Conservation (phyloP, 1,140 invertebrate species). For the Drosophila bipectinata region DNA sequence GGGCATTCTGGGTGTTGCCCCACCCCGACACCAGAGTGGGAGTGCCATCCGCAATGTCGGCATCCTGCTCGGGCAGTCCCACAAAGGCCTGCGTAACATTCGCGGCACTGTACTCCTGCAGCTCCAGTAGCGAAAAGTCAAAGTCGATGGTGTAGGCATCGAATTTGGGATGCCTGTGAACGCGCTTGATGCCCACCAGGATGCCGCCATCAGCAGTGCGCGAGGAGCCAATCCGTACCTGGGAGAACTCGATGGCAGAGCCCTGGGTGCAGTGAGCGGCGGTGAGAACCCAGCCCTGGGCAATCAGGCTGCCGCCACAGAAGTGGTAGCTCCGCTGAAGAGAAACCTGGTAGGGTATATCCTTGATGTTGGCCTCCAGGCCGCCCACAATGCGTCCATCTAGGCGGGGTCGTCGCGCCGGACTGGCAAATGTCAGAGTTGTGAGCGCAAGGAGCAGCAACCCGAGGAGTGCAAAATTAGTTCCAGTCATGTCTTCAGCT, state of each 20-base stretch:
- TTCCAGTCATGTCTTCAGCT: conserved; percentile 30
- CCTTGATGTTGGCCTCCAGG: conserved; percentile 66
- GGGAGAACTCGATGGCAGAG: conserved; percentile 17
- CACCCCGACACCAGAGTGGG: conserved; percentile 83
- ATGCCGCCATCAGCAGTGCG: conserved; percentile 57
- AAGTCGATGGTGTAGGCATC: conserved; percentile 68
- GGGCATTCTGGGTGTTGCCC: conserved; percentile 77
- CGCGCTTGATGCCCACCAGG: conserved; percentile 54
- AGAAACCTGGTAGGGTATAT: conserved; percentile 84
- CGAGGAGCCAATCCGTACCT: conserved; percentile 70
- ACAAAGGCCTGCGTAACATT: conserved; percentile 45
- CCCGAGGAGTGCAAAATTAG: conserved; percentile 7
- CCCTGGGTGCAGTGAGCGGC: conserved; percentile 85
- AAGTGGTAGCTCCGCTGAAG: conserved; percentile 78
- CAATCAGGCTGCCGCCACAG: conserved; percentile 89
- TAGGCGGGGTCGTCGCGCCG: conserved; percentile 29
- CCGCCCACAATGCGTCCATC: conserved; percentile 84
- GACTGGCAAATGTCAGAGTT: conserved; percentile 2
- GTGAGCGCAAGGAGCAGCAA: not conserved
- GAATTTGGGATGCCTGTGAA: conserved; percentile 78
- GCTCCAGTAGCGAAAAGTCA: conserved; percentile 74
- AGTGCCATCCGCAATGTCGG: conserved; percentile 59
- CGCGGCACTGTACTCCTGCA: conserved; percentile 43
- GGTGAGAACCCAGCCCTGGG: conserved; percentile 84
- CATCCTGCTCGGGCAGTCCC: conserved; percentile 52